A percentile compares a stretch with the other conserved stretches of the same genome.
These are phyloP conservation scores for Rhagium mordax DNA, from an alignment of 2,888 invertebrate species.

Conservation along the genomic window DNA sequence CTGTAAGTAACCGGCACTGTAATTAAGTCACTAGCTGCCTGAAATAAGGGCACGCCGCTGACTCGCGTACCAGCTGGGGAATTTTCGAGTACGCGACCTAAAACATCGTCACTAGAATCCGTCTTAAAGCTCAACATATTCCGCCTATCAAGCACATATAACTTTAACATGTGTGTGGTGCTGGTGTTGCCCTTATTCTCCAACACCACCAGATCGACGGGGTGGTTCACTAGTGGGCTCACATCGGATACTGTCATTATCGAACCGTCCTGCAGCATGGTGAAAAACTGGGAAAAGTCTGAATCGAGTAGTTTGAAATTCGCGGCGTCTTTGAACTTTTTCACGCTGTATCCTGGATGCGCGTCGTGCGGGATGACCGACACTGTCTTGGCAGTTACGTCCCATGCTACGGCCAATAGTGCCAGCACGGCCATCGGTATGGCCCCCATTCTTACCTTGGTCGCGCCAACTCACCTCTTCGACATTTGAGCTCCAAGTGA, in stretches of 20 bases:
- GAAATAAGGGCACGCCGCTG: slow-evolving; percentile 80
- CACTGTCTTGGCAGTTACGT: slow-evolving; percentile 60
- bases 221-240: slow-evolving; percentile 84
- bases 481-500: slow-evolving; percentile 24
- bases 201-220: slow-evolving; percentile 85
- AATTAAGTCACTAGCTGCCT: slow-evolving; percentile 79
- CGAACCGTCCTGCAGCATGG: slow-evolving; percentile 88
- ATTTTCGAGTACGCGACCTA: slow-evolving; percentile 86
- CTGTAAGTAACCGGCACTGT: slow-evolving; percentile 83
- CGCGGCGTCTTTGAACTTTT: slow-evolving; percentile 79
- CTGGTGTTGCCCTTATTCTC: slow-evolving; percentile 88
- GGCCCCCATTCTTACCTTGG: slow-evolving; percentile 49
- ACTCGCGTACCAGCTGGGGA: slow-evolving; percentile 81
- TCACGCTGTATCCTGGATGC: slow-evolving; percentile 90
- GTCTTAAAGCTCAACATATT: slow-evolving; percentile 86
- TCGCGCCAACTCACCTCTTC: slow-evolving; percentile 24
- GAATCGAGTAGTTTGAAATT: slow-evolving; percentile 81
- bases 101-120: slow-evolving; percentile 75
- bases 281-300: slow-evolving; percentile 88
- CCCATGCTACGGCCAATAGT: slow-evolving; percentile 48
- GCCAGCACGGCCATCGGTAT: slow-evolving; percentile 54
- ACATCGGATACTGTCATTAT: slow-evolving; percentile 93
- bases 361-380: slow-evolving; percentile 90
- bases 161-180: slow-evolving; percentile 84
- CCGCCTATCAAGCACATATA: slow-evolving; percentile 87